A percentile compares a stretch with the other conserved stretches of the same genome.
These are phyloP conservation scores for Parazoanthus atlanticus DNA, from an alignment of 92 coral and sea anemone genomes.

Conservation along the genomic window DNA sequence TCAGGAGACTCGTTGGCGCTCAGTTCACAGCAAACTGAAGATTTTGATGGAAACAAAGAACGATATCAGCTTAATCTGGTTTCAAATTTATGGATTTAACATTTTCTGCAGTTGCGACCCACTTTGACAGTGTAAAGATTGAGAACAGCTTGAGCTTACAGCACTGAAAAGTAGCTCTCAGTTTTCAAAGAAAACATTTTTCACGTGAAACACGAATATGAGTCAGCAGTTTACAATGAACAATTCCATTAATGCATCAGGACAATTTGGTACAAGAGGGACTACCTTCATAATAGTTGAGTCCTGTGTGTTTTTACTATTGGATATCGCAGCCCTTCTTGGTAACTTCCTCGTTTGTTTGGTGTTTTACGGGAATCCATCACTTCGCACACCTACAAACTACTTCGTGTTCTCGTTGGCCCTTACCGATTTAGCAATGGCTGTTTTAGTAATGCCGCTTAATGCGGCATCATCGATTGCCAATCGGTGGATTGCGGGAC, in stretches of 20 bases:
- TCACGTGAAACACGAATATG: not conserved
- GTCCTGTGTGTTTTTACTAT: not conserved
- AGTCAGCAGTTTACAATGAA: not conserved
- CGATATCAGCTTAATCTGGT: not conserved
- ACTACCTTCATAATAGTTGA: not conserved
- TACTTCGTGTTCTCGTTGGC: conserved; percentile 14
- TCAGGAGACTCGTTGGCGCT: too few species aligned
- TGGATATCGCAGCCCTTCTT: not conserved
- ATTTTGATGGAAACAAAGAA: too few species aligned
- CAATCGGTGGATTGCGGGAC: not conserved
- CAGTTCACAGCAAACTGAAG: too few species aligned
- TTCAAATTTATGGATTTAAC: not conserved
- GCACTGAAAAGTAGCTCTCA: not conserved
- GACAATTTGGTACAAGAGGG: not conserved
- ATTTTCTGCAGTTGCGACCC: too few species aligned
- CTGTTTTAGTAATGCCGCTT: not conserved
- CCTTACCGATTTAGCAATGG: conserved; percentile 5
- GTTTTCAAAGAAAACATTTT: not conserved
- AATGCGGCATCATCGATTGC: not conserved
- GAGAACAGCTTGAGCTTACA: not conserved
- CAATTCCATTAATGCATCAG: not conserved
- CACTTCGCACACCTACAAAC: conserved; percentile 1
- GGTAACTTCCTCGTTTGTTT: not conserved
- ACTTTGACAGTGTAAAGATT: not conserved
- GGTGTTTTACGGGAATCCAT: not conserved